phyloP scores from a whole-genome alignment of 2,113 vertebrate species.

The western clawed frog (Xenopus tropicalis) region UCB_Xtro_10.0 CM004446.2:60247501-60248000 shows the following conservation, averaged over 20 bases:
- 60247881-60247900: constrained; percentile 99
- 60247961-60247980: constrained; percentile 99
- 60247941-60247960: constrained; percentile 96
- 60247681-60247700: constrained; percentile 92
- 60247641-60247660: constrained; percentile 97
- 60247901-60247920: constrained; percentile 90
- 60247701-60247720: constrained; percentile 93
- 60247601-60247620: constrained; percentile 98
- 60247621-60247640: constrained; percentile 96
- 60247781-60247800: constrained; percentile 88
- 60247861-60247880: constrained; percentile 92
- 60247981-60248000: constrained; percentile 94
- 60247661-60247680: constrained; percentile 97
- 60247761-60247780: constrained; percentile 98
- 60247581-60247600: constrained; percentile 97
- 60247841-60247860: constrained; percentile 90
- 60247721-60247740: constrained; percentile 94
- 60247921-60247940: constrained; percentile 97
- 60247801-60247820: constrained; percentile 89
- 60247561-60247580: constrained; percentile 95
- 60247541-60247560: constrained; percentile 99
- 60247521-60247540: constrained; percentile 94
- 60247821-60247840: constrained; percentile 91
- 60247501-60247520: constrained; percentile 95
- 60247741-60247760: constrained; percentile 93